Evolutionary conservation across 2,888 invertebrate species (phyloP), one percentile per base, ranked within the genome.

Genomic region (Eupeodes latifasciatus): DNA sequence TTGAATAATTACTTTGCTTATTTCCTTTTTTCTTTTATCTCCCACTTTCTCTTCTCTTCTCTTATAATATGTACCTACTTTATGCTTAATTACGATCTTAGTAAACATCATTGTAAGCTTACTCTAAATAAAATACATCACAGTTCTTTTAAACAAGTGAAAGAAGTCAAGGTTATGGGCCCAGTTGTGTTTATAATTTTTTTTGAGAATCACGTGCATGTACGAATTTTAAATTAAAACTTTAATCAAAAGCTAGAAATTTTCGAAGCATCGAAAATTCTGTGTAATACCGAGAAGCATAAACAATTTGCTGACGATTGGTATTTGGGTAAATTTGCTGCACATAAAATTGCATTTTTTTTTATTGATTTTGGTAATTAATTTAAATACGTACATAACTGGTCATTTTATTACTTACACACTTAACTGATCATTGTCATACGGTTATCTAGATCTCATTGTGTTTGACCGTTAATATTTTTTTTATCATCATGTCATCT

Each of bases 261-360:
- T 53, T 53, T 53, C 53, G n/a, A n/a, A 53, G 53, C 53, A 53
- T n/a, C 53, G 53, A n/a, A 53, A 53, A 53, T 53, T 53, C 53
- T n/a, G 53, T 53, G 53, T 27, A 19, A 57, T 57, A 57, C 57
- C 57, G 57, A 57, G 57, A 57, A 57, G 57, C 57, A 57, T 27
- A 57, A 57, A 27, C 27, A 57, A 57, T 57, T 57, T 57, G 57
- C 27, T 27, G 57, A 57, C 57, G 57, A 57, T 57, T 57, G 57
- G 57, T 19, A 57, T 57, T 57, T 57, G 57, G 57, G 57, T 57
- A 57, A 57, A 57, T 27, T 57, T 57, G 57, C 57, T 53, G 11
- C 14, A 49, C 12, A 10, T 49, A 49, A 49, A 49, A 49, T 49
- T 49, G 49, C 49, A 49, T 11, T 40, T 53, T n/a, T 53, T 53